Base-by-base conservation (phyloP, 2,888 invertebrate species). In the Cyclophora albipunctata region DNA sequence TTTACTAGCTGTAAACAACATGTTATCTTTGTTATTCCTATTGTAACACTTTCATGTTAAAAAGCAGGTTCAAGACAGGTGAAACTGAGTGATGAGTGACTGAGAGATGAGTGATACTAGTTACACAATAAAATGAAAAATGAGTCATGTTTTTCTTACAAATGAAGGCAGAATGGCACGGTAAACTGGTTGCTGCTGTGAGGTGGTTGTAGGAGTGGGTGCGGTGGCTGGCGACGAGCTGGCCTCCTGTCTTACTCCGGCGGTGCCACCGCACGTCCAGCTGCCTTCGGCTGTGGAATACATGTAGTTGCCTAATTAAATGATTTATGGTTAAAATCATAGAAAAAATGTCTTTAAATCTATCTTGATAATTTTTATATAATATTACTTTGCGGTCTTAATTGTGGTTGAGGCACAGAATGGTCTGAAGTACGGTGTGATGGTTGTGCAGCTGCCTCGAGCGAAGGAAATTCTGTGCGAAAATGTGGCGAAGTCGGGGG, bases 381-480 rank as follows among this genome's bases (percentile, higher is more conserved):
- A 4, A 43, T 34, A 34, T 77, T 66, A 88, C 89, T 86, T 81
- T 87, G 89, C 81, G 89, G 89, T 79, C 89, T 84, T 60, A 89
- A 76, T 69, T 83, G 84, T 58, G 78, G 75, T 64, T 86, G 88
- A 55, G 79, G 68, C 53, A 65, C 65, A 55, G 78, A 65, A 73
- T 84, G 84, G 56, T 86, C 86, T 71, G 81, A 64, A 62, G 81
- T 71, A 60, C 88, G 83, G 69, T 86, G 87, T 63, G 84, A 78
- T 71, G 95, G 94, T 89, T 95, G 95, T 57, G 89, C 90, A 71
- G 91, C 86, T 64, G 91, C 91, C 78, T 91, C 91, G 69, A 92
- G 81, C 77, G 95, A 96, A 75, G 98, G 98, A 90, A 98, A 98
- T 90, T 98, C 98, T 93, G 97, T 96, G 89, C 96, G 96, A 90